These are phyloP conservation scores for Lanius collurio DNA, from an alignment of 2,113 vertebrate species.

Conservation along the genomic window DNA sequence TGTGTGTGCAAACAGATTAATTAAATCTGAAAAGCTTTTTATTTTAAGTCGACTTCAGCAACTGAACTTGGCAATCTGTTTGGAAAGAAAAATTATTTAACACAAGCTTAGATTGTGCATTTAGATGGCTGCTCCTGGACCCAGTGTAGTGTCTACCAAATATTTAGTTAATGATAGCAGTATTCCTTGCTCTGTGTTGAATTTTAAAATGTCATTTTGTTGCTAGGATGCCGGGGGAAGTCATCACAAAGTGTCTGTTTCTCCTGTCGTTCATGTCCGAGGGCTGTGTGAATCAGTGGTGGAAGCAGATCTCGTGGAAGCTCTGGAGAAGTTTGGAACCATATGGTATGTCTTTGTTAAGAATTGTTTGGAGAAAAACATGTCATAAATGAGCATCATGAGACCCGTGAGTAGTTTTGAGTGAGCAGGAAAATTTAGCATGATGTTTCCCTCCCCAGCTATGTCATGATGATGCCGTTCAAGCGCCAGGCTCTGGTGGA, in stretches of 20 bases:
- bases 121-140: not conserved
- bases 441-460: slow-evolving; percentile 69
- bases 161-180: not conserved
- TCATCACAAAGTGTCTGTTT: slow-evolving; percentile 90
- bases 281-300: slow-evolving; percentile 94
- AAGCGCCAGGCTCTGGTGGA: slow-evolving; percentile 94
- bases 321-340: slow-evolving; percentile 92
- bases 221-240: slow-evolving; percentile 78
- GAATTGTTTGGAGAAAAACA: not conserved
- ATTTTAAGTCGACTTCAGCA: not conserved
- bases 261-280: slow-evolving; percentile 93
- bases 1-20: not conserved
- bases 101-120: not conserved
- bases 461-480: slow-evolving; percentile 98
- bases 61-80: not conserved
- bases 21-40: not conserved
- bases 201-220: slow-evolving; percentile 1
- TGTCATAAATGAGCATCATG: fast-evolving
- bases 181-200: not conserved
- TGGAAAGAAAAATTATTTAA: not conserved
- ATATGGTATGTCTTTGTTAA: slow-evolving; percentile 82
- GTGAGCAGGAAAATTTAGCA: not conserved
- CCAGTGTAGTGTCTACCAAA: not conserved
- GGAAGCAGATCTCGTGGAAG: slow-evolving; percentile 95
- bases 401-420: not conserved